A percentile compares a stretch with the other conserved stretches of the same genome.
Conservation (phyloP, 2,888 invertebrate genomes). For the Aphodius granarius region DNA sequence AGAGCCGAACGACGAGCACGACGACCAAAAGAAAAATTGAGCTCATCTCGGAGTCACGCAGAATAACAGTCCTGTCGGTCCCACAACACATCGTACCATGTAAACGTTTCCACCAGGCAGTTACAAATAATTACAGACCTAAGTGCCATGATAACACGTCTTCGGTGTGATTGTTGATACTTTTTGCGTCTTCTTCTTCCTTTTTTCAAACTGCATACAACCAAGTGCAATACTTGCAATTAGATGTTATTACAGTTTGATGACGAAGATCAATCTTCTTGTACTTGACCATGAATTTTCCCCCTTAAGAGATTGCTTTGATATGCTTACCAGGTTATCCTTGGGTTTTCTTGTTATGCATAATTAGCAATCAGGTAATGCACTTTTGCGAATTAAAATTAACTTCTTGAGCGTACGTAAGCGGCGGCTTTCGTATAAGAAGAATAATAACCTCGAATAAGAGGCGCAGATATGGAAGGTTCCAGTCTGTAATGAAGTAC, state of each 20-base stretch:
- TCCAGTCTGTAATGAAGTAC: slow-evolving; percentile 17
- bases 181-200: background rate
- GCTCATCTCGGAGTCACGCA: background rate
- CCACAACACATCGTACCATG: background rate
- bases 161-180: background rate
- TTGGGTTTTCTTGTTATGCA: background rate
- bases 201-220: background rate
- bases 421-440: background rate
- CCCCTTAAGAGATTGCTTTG: background rate
- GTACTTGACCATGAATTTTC: background rate
- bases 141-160: background rate
- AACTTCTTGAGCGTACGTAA: background rate
- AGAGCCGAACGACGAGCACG: background rate
- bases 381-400: background rate
- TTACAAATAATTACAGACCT: background rate
- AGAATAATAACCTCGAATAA: background rate
- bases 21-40: background rate
- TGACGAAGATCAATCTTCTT: background rate
- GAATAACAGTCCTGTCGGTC: background rate
- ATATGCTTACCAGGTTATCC: background rate
- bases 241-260: background rate
- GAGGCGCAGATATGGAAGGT: background rate
- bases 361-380: background rate
- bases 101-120: background rate
- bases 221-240: background rate